These are phyloP conservation scores for Andrena cerasifolii DNA, from an alignment of 1,140 invertebrate species.

Conservation along the genomic window DNA sequence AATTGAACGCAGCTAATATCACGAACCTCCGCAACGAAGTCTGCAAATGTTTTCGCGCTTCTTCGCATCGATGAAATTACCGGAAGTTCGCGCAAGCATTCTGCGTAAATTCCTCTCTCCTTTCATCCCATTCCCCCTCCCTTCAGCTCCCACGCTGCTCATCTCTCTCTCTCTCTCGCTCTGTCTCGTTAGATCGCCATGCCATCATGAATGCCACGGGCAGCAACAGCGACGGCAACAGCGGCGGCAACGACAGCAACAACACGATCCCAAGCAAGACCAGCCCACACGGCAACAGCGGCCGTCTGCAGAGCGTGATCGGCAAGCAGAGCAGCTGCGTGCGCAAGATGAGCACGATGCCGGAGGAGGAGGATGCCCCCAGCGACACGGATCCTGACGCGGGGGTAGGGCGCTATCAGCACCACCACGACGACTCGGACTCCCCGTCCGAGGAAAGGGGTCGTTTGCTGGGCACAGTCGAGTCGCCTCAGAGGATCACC, in stretches of 20 bases:
- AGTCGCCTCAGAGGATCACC: constrained; percentile 51
- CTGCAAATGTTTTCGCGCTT: background rate
- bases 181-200: constrained; percentile 52
- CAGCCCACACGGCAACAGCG: constrained; percentile 31
- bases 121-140: background rate
- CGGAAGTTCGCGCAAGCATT: constrained; percentile 46
- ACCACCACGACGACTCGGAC: constrained; percentile 66
- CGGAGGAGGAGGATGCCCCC: constrained; percentile 74
- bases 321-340: constrained; percentile 54
- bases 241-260: constrained; percentile 38
- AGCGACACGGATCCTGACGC: constrained; percentile 72
- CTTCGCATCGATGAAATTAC: constrained; percentile 40
- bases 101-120: constrained; percentile 17
- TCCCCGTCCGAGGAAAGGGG: constrained; percentile 71
- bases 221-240: constrained; percentile 39
- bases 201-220: constrained; percentile 61
- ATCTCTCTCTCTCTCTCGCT: background rate
- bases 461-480: constrained; percentile 63
- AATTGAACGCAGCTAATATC: background rate
- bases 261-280: constrained; percentile 27
- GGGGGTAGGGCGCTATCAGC: constrained; percentile 28
- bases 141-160: background rate
- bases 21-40: constrained; percentile 8
- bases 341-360: constrained; percentile 77
- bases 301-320: constrained; percentile 42